Base-by-base conservation (phyloP, 1,140 invertebrate genomes). In the Melipona quadrifasciata region DNA sequence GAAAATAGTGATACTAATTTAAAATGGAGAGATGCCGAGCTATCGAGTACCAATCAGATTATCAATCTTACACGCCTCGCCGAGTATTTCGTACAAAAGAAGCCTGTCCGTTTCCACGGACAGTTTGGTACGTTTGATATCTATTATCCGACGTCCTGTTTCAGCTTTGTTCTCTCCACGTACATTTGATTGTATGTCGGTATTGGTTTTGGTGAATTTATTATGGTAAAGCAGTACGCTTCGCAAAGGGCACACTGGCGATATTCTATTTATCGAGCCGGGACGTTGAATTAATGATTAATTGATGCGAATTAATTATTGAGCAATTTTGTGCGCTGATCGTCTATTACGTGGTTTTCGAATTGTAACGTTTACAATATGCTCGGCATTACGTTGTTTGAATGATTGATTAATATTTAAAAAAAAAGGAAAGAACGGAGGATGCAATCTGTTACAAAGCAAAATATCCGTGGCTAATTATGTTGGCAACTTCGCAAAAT, bases 271-370 rank as follows among this genome's bases (percentile, higher is more conserved):
- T 39, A n/a, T 75, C 21, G 31, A 58, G 14, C 3, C 19, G 55
- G 31, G 3, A 21, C 31, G 16, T 11, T 12, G 31, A 55, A 75
- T 75, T 75, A 39, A 39, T 27, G 55, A 75, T 75, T 75, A 75
- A 75, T 58, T 24, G 34, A 58, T 58, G 55, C 31, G 21, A 55
- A 58, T 75, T 58, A 75, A 75, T 75, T 58, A 58, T 39, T n/a
- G 21, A 24, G 2, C 16, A n/a, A 72, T 6, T 72, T 53, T 72
- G n/a, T n/a, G 16, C n/a, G 1, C 39, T 8, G 4, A 68, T n/a
- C 21, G 24, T 24, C 21, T 24, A 47, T 24, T 24, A 19, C 11
- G 21, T 31, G 72, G 31, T 31, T 24, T 57, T 21, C 27, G 10
- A 57, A 74, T 34, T 12, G 17, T 53, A 73, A 55, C 27, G 19